Conservation (phyloP, 2,888 invertebrate species). For the Bimastos eiseni region DNA sequence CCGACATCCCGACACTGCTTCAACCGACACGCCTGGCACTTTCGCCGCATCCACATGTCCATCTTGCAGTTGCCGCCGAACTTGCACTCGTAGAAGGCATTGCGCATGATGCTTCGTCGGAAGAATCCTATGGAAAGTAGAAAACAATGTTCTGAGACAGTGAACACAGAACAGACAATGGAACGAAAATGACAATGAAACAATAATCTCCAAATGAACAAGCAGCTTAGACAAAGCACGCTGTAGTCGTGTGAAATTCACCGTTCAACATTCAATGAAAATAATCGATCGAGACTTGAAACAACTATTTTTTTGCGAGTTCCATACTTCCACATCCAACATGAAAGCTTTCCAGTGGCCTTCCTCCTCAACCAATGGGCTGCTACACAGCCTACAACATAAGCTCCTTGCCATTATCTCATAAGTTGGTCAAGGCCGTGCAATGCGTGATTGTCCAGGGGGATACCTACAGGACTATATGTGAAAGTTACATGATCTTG, state of each 20-base stretch:
- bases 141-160: not conserved
- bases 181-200: not conserved
- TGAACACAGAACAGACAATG: not conserved
- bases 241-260: not conserved
- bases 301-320: not conserved
- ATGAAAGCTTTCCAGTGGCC: not conserved
- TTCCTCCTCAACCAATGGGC: not conserved
- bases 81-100: conserved; percentile 96
- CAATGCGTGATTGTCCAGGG: no score
- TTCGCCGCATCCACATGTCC: conserved; percentile 99
- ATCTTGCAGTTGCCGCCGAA: conserved; percentile 97
- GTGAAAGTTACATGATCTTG: no score
- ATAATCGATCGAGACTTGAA: not conserved
- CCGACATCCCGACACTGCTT: conserved; percentile 96
- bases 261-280: not conserved
- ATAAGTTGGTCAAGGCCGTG: no score
- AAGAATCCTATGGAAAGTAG: conserved; percentile 78
- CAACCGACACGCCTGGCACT: conserved; percentile 95
- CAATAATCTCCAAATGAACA: not conserved
- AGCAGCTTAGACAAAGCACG: not conserved
- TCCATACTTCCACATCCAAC: not conserved
- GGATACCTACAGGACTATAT: no score
- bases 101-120: conserved; percentile 94
- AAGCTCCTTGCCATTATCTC: no score
- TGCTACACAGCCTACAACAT: no score